phyloP scores from a whole-genome alignment of 2,888 invertebrate species.

The Pyralis farinalis region DNA sequence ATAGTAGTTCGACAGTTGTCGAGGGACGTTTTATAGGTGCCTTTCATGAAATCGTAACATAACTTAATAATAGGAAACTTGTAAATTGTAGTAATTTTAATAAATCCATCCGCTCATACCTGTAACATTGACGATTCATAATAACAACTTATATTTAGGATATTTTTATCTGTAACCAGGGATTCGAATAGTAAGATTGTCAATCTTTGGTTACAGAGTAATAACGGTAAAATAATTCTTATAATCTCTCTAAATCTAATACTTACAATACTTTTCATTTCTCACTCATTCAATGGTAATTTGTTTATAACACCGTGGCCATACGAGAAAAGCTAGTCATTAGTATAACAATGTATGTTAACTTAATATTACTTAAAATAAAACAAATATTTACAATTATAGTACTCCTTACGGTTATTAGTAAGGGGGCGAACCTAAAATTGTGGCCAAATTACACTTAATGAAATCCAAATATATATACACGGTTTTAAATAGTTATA shows the following conservation, averaged over 20 bases:
- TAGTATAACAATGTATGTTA: conserved; percentile 76
- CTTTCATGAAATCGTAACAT: conserved; percentile 65
- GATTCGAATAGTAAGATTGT: conserved; percentile 8
- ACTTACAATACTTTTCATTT: conserved; percentile 30
- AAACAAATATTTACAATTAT: conserved; percentile 72
- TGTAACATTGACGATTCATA: conserved; percentile 41
- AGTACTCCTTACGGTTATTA: conserved; percentile 61
- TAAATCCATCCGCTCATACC: conserved; percentile 68
- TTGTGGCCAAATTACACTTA: conserved; percentile 80
- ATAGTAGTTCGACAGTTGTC: conserved; percentile 59
- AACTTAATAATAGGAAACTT: conserved; percentile 56
- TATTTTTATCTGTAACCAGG: conserved; percentile 32
- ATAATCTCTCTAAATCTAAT: conserved; percentile 25
- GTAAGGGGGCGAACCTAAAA: conserved; percentile 70
- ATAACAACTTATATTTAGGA: conserved; percentile 31
- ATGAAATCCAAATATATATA: conserved; percentile 78
- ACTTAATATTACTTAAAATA: conserved; percentile 64
- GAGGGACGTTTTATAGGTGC: conserved; percentile 75
- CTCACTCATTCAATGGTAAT: conserved; percentile 15
- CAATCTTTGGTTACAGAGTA: conserved; percentile 35
- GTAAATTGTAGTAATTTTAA: conserved; percentile 67
- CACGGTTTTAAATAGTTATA: conserved; percentile 70
- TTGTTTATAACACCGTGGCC: conserved; percentile 59
- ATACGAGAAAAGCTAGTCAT: conserved; percentile 79
- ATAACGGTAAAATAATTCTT: conserved; percentile 19